These are phyloP conservation scores for Leptopilina boulardi DNA, from an alignment of 1,140 invertebrate species.

Conservation along the genomic window DNA sequence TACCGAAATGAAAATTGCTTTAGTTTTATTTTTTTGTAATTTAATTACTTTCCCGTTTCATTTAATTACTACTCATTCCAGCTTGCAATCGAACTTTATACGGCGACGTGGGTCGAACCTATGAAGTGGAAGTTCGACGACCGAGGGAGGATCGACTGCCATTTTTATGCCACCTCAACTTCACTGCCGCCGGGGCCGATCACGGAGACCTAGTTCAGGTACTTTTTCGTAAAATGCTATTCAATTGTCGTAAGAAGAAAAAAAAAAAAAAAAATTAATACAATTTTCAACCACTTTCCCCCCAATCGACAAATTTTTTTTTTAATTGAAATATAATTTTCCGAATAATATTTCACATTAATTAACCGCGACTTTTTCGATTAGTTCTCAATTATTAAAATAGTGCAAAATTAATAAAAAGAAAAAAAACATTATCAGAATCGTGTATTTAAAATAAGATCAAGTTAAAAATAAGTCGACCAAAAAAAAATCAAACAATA, in stretches of 20 bases:
- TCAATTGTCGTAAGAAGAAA: slow-evolving; percentile 6
- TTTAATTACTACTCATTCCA: slow-evolving; percentile 70
- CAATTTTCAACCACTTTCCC: neutral
- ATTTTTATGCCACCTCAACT: slow-evolving; percentile 87
- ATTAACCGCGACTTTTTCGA: no score
- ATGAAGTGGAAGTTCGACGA: slow-evolving; percentile 85
- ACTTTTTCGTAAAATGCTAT: slow-evolving; percentile 53
- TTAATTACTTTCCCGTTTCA: slow-evolving; percentile 6
- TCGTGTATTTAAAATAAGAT: no score
- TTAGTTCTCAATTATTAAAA: no score
- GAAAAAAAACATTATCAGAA: no score
- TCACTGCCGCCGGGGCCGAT: slow-evolving; percentile 83
- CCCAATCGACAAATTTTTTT: neutral
- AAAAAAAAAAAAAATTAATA: slow-evolving; percentile 33
- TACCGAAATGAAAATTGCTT: neutral
- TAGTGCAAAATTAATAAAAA: no score
- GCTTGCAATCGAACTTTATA: slow-evolving; percentile 90
- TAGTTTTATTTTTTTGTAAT: slow-evolving; percentile 2
- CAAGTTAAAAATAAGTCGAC: no score
- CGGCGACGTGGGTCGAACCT: slow-evolving; percentile 86
- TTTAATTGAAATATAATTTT: neutral
- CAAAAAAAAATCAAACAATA: no score
- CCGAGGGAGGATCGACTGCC: slow-evolving; percentile 85
- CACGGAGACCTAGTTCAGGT: slow-evolving; percentile 88
- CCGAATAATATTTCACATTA: no score